Evolutionary conservation across 2,888 invertebrate genomes (phyloP).

Genomic region (Philaethria dido): DNA sequence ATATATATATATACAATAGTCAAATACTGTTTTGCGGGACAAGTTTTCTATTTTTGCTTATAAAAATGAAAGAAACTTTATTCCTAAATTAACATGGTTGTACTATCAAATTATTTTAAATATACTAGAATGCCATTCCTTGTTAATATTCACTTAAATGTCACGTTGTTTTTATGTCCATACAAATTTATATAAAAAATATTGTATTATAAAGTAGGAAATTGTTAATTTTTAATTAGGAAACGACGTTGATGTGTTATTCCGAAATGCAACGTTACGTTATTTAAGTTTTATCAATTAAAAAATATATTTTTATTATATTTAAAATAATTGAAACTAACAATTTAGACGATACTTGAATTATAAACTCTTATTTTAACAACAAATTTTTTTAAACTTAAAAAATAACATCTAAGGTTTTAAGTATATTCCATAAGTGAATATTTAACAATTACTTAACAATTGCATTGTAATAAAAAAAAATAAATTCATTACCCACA

Average conservation of each 20-base stretch:
- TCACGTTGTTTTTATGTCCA: conserved; percentile 7
- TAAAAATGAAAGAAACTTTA: background rate
- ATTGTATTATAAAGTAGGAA: background rate
- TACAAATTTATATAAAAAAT: background rate
- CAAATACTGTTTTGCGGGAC: conserved; percentile 3
- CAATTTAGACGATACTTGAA: conserved; percentile 1
- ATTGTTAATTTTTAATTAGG: conserved; percentile 10
- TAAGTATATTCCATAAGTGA: background rate
- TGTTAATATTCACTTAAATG: background rate
- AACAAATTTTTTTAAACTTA: background rate
- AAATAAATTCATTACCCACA: background rate
- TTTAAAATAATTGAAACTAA: conserved; percentile 12
- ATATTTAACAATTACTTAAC: background rate
- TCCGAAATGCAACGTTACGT: background rate
- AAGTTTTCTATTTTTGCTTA: background rate
- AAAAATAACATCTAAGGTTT: background rate
- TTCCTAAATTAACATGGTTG: background rate
- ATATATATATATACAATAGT: no score
- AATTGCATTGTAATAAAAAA: background rate
- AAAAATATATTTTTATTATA: background rate
- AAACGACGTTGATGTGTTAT: conserved; percentile 16
- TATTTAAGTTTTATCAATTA: conserved; percentile 3
- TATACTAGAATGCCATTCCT: conserved; percentile 10
- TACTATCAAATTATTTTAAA: conserved; percentile 9
- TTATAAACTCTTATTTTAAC: background rate